Base-by-base conservation (phyloP, 1,140 invertebrate species). In the Dufourea novaeangliae region DNA sequence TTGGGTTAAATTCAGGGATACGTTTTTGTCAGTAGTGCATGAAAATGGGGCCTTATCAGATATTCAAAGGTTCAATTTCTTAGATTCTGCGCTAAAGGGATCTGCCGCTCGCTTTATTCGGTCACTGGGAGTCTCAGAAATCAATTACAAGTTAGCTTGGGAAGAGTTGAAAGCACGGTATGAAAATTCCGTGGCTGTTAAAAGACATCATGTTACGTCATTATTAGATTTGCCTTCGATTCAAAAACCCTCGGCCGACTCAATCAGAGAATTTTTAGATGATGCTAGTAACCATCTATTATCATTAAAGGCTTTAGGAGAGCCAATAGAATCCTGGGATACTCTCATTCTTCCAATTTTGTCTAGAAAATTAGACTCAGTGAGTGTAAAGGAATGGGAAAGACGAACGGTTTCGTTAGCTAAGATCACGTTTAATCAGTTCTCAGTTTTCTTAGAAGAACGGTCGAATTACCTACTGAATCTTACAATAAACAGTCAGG, bases 1-100 rank as follows among this genome's bases (percentile, higher is more conserved):
- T 8, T 76, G 73, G 64, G 22, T 50, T 10, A 46, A 11, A n/a
- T 76, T 76, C 20, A 3, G 67, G 0, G 37, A 76, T 37, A 68
- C 63, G 1, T 76, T 76, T 27, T 10, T 22, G 0, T n/a, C 29
- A 0, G 1, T 68, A n/a, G 50, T 76, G 11, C 50, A 76, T n/a
- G 7, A 46, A 6, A 52, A 17, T n/a, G 14, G 14, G 5, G 6
- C 3, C 2, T 27, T 76, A 20, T n/a, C 54, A 32, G 8, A 61
- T 1, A 27, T 68, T 5, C 32, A 52, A 50, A 76, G 52, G 7
- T 50, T 61, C 39, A 6, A 67, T 2, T 72, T 52, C n/a, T 22
- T 72, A 5, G 3, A 29, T 22, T 72, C 69, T 0, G 22, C 39
- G 2, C 22, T 72, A 20, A n/a, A 46, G 32, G 57, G 41, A 1